Evolutionary conservation across 37 sponge, comb jelly and placozoan genomes (phyloP).

Genomic region (Mnemiopsis leidyi): DNA sequence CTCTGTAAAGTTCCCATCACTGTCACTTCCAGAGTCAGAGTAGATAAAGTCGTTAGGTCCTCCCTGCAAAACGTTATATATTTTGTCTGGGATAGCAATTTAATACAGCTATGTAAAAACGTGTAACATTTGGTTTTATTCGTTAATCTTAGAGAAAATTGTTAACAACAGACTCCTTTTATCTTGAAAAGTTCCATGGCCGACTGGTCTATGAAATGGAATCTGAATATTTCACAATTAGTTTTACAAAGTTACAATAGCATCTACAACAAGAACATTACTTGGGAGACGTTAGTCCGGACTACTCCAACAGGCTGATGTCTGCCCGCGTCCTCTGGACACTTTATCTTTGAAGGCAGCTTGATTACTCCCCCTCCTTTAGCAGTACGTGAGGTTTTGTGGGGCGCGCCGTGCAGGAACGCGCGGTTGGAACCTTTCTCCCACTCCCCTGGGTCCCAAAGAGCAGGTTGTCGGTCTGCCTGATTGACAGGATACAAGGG

Average conservation of each 20-base stretch:
- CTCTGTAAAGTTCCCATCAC: slow-evolving; percentile 28
- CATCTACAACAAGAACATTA: no score
- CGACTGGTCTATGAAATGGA: no score
- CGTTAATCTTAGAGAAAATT: no score
- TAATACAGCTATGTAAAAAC: no score
- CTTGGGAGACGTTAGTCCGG: background rate
- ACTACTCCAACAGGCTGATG: slow-evolving; percentile 1
- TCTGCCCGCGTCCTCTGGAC: background rate
- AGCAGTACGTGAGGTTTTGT: background rate
- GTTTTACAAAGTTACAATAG: no score
- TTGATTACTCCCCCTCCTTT: slow-evolving; percentile 17
- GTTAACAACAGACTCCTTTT: no score
- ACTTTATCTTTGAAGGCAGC: background rate
- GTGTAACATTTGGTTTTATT: no score
- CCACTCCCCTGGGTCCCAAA: slow-evolving; percentile 35
- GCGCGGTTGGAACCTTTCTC: background rate
- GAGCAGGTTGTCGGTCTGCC: slow-evolving; percentile 11
- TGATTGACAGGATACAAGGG: background rate
- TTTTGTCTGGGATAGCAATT: no score
- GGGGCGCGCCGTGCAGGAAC: background rate
- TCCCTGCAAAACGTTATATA: background rate
- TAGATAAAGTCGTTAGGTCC: slow-evolving; percentile 23
- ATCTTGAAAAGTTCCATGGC: no score
- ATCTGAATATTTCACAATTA: no score
- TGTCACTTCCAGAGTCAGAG: slow-evolving; percentile 22